Percentiles rank a stretch among this genome's conserved stretches.
phyloP scores from a whole-genome alignment of 2,113 vertebrate genomes.

The Empidonax traillii region DNA sequence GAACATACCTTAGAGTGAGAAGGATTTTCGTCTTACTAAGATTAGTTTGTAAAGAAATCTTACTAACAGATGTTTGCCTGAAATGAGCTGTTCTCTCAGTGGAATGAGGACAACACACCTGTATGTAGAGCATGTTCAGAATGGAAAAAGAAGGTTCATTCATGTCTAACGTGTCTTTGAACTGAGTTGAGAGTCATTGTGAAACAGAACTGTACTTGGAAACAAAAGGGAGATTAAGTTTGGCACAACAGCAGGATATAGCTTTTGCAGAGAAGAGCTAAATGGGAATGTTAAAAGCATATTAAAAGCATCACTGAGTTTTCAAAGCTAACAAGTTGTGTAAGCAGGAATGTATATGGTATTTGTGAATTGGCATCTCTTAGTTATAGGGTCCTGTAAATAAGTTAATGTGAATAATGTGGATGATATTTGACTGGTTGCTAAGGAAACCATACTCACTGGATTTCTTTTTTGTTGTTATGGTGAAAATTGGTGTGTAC shows the following conservation, averaged over 20 bases:
- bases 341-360: neutral
- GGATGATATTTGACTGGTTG: slow-evolving; percentile 58
- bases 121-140: neutral
- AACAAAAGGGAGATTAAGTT: neutral
- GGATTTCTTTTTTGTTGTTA: neutral
- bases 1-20: neutral
- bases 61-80: neutral
- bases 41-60: neutral
- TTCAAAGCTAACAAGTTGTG: neutral
- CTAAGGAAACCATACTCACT: slow-evolving; percentile 44
- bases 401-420: slow-evolving; percentile 36
- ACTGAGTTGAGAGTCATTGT: neutral
- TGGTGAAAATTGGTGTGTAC: neutral
- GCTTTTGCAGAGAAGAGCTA: neutral
- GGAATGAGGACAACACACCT: neutral
- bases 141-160: neutral
- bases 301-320: neutral
- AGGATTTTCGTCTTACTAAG: neutral
- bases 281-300: neutral
- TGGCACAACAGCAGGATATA: neutral
- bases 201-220: neutral
- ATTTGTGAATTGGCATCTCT: slow-evolving; percentile 2
- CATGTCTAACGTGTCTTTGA: neutral
- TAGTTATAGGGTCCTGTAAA: slow-evolving; percentile 29
- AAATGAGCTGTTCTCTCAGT: neutral